These are phyloP conservation scores for Lochmaea capreae DNA, from an alignment of 2,888 invertebrate genomes.

Conservation along the genomic window DNA sequence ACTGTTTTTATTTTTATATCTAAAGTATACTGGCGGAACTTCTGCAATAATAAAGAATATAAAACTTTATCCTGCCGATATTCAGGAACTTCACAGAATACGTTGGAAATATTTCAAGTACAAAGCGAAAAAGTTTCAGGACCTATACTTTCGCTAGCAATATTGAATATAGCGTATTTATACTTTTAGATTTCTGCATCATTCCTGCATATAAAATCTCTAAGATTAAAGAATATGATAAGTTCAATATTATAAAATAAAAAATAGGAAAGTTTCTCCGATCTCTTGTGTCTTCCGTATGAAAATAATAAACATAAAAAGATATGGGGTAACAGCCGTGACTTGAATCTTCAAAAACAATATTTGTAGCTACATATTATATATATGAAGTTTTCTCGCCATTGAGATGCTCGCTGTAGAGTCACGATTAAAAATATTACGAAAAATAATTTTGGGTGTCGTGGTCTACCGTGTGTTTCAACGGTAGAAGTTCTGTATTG, in stretches of 20 bases:
- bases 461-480: too few relatives aligned
- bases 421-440: too few relatives aligned
- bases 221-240: neutral
- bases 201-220: neutral
- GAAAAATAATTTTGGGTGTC: too few relatives aligned
- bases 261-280: neutral
- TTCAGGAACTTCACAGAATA: slow-evolving; percentile 33
- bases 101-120: slow-evolving; percentile 33
- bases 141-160: slow-evolving; percentile 21
- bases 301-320: neutral
- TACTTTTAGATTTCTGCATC: slow-evolving; percentile 24
- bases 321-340: too few relatives aligned
- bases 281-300: neutral
- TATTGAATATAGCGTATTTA: slow-evolving; percentile 28
- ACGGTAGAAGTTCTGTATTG: too few relatives aligned
- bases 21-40: slow-evolving; percentile 22
- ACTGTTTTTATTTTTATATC: slow-evolving; percentile 9
- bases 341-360: neutral
- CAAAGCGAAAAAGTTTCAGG: slow-evolving; percentile 36
- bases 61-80: slow-evolving; percentile 38
- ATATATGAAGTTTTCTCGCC: too few relatives aligned
- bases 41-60: slow-evolving; percentile 37
- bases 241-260: neutral
- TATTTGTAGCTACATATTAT: neutral
- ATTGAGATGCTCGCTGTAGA: too few relatives aligned